A percentile compares a stretch with the other conserved stretches of the same genome.
These are phyloP conservation scores for Steinernema hermaphroditum DNA, from an alignment of 2,888 invertebrate genomes.

Conservation along the genomic window DNA sequence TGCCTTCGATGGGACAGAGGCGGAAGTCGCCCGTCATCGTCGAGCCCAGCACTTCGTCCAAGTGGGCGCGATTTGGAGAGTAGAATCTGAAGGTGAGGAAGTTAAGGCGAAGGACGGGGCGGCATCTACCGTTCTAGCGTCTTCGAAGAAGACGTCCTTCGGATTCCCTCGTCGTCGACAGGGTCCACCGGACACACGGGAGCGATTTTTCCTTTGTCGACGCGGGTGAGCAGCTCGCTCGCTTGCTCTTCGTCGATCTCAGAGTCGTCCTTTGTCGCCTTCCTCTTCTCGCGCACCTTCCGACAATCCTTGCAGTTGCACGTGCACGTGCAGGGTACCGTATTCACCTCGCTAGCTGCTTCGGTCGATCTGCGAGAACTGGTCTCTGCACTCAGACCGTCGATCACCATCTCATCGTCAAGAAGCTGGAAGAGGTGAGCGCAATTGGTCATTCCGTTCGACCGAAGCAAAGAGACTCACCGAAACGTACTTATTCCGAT, in stretches of 20 bases:
- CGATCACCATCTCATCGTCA: conserved; percentile 1
- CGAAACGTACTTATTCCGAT: conserved; percentile 7
- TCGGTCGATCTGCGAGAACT: not conserved
- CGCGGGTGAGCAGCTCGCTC: conserved; percentile 3
- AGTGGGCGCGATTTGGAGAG: not conserved
- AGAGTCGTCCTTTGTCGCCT: not conserved
- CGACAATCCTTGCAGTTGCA: conserved; percentile 22
- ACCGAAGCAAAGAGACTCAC: not conserved
- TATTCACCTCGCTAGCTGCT: not conserved
- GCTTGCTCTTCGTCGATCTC: conserved; percentile 2
- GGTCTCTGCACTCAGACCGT: not conserved
- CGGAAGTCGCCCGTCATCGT: conserved; percentile 19
- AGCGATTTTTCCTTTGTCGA: not conserved
- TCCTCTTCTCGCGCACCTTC: not conserved
- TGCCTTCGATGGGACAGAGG: conserved; percentile 1
- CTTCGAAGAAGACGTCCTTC: not conserved
- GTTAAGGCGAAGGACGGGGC: too few relatives aligned
- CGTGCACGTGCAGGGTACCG: not conserved
- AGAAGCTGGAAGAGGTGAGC: not conserved
- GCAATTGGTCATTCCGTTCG: not conserved
- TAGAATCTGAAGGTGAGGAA: conserved; percentile 18
- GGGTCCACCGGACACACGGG: conserved; percentile 3
- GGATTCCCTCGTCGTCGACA: not conserved
- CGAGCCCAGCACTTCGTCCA: not conserved
- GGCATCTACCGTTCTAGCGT: not conserved